phyloP scores from a whole-genome alignment of 2,888 invertebrate genomes.

The Agonopterix arenella region DNA sequence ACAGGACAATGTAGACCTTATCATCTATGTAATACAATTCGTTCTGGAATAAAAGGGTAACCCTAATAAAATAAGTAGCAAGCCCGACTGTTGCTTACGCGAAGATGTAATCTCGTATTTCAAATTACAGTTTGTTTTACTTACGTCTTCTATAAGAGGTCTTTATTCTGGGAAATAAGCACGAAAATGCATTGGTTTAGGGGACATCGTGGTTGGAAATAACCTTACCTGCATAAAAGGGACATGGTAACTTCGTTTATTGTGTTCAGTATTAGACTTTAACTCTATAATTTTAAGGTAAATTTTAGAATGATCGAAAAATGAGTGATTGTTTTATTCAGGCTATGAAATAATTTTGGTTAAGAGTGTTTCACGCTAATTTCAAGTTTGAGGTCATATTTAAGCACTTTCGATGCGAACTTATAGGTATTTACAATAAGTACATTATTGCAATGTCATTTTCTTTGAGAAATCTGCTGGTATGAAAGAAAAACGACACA shows the following conservation, averaged over 20 bases:
- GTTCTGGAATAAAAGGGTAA: conserved; percentile 19
- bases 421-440: too few relatives aligned
- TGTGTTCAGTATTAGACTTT: conserved; percentile 22
- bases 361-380: neutral
- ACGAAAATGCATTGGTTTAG: too few relatives aligned
- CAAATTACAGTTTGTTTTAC: conserved; percentile 25
- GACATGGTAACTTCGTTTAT: conserved; percentile 21
- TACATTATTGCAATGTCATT: too few relatives aligned
- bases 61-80: conserved; percentile 58
- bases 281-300: conserved; percentile 2
- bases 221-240: conserved; percentile 56
- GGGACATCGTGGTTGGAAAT: too few relatives aligned
- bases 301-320: neutral
- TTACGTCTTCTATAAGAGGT: too few relatives aligned
- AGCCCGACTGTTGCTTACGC: conserved; percentile 68
- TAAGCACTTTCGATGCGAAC: too few relatives aligned
- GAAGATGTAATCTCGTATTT: conserved; percentile 72
- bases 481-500: too few relatives aligned
- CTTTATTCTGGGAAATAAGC: too few relatives aligned
- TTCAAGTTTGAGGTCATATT: neutral
- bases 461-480: too few relatives aligned
- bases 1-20: conserved; percentile 1
- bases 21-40: conserved; percentile 14
- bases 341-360: neutral
- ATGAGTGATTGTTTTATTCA: neutral